Evolutionary conservation across 2,113 vertebrate species (phyloP), one percentile per base, ranked within the genome.

Genomic region (Smithornis capensis): DNA sequence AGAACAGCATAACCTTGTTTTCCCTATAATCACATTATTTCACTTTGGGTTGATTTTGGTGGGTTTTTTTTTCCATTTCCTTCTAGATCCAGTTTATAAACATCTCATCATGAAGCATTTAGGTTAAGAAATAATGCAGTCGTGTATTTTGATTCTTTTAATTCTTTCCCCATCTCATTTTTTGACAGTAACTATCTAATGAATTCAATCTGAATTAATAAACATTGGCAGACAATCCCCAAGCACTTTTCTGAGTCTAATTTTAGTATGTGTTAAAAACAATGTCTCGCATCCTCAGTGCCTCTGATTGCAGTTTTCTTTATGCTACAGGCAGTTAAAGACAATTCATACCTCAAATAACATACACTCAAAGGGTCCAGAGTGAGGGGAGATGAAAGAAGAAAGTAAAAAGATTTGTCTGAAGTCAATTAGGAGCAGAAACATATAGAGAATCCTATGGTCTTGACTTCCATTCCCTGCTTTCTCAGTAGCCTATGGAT

Each of bases 151-250:
- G 70, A 76, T 52, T 74, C 40, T 67, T 93, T 67, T 63, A 77
- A 47, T 70, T 63, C 83, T 60, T 84, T 86, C 47, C 68, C 89
- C 33, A 56, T 75, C 69, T 64, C 44, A 9, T 56, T 94, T 93
- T 94, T 77, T 93, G 76, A 93, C 89, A 94, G 80, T 59, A 81
- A 35, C 80, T 75, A 81, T 68, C 64, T 95, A 78, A 81, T 63
- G 42, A 83, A 83, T 89, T 94, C 73, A 83, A 2, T 52, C 73
- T 95, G 91, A 92, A 92, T 96, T 94, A 94, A 90, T 94, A 92
- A 94, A 95, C 91, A 68, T 67, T 94, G 91, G 63, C 91, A 93
- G 94, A 90, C 77, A 80, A 92, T 94, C 94, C 83, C 86, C 31
- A 35, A 94, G 83, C 89, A 87, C 89, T 78, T 94, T 87, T 42